Evolutionary conservation across 2,888 invertebrate species (phyloP).

Genomic region (Cerastis rubricosa): DNA sequence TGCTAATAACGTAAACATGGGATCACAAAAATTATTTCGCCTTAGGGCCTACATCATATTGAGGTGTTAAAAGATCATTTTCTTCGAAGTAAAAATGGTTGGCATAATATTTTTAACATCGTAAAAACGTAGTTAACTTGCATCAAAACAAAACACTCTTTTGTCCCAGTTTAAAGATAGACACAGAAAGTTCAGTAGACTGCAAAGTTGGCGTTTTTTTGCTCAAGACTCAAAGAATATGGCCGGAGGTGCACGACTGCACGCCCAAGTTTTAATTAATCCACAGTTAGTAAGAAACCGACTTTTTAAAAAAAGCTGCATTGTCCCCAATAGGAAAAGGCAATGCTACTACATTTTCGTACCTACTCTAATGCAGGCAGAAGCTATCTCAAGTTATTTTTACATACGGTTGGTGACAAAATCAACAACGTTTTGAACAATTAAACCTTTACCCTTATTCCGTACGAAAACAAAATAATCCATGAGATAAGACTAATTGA

Average conservation of each 20-base stretch:
- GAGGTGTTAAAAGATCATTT: background rate
- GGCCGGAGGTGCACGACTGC: constrained; percentile 31
- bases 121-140: background rate
- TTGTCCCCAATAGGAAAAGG: constrained; percentile 14
- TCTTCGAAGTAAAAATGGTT: background rate
- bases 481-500: background rate
- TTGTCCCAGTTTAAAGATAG: constrained; percentile 24
- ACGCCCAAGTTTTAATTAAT: constrained; percentile 61
- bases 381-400: background rate
- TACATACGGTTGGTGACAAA: background rate
- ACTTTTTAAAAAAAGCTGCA: constrained; percentile 37
- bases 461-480: background rate
- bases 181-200: constrained; percentile 48
- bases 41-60: background rate
- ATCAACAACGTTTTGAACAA: background rate
- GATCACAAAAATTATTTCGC: background rate
- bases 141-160: constrained; percentile 7
- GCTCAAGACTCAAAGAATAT: constrained; percentile 33
- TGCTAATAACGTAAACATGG: background rate
- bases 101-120: background rate
- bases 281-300: constrained; percentile 20
- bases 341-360: constrained; percentile 6
- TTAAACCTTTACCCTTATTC: background rate
- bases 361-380: background rate
- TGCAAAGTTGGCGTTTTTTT: constrained; percentile 43